A percentile compares a stretch with the other conserved stretches of the same genome.
Evolutionary conservation across 2,113 vertebrate genomes (phyloP).

Genomic region (Heliornis fulica): DNA sequence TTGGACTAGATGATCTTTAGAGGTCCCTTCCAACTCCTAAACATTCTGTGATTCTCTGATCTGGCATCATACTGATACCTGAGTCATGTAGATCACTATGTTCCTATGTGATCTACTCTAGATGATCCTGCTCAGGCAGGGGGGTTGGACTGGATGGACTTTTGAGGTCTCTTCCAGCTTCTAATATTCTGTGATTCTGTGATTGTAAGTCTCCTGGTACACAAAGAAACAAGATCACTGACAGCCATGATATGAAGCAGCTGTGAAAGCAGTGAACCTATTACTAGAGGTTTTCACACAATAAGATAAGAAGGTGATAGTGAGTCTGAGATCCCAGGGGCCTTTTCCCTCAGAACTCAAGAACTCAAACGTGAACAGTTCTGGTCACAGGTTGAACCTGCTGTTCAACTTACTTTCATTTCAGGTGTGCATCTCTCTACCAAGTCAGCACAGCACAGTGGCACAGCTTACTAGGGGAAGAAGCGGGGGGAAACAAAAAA

Average conservation of each 20-base stretch:
- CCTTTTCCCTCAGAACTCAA: background rate
- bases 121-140: no score
- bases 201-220: fast-evolving
- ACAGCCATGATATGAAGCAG: background rate
- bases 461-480: background rate
- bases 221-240: background rate
- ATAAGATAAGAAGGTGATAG: background rate
- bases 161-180: no score
- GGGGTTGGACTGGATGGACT: no score
- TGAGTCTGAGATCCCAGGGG: background rate
- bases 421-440: background rate
- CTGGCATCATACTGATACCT: background rate
- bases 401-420: background rate
- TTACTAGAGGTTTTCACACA: background rate
- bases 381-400: background rate
- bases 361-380: background rate
- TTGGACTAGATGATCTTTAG: no score
- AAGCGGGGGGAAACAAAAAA: background rate
- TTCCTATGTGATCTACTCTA: no score
- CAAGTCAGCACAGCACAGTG: background rate
- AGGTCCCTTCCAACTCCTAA: no score
- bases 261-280: background rate
- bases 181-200: no score
- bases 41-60: no score
- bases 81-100: background rate